Percentiles rank a stretch among this genome's conserved stretches.
Conservation (phyloP, 2,113 vertebrate species). For the Cygnus atratus region DNA sequence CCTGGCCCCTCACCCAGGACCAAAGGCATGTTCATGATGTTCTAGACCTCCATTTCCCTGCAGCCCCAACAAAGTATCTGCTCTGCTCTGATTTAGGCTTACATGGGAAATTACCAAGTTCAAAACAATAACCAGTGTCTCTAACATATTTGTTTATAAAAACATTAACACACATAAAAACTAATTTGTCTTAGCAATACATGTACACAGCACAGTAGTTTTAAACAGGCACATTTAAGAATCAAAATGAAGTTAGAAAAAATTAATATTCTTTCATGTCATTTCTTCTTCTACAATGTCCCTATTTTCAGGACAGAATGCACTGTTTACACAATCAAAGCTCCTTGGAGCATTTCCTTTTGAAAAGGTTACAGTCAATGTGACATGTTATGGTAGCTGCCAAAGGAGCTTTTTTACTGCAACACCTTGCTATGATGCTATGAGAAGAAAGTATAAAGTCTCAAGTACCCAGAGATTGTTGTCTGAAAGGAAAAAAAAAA, state of each 20-base stretch:
- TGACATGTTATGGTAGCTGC: constrained; percentile 39
- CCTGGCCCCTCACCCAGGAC: not conserved
- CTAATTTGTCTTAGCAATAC: not conserved
- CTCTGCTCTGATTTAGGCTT: not conserved
- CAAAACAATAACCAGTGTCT: not conserved
- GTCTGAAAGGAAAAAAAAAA: not conserved
- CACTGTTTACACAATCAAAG: constrained; percentile 45
- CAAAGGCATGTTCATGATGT: not conserved
- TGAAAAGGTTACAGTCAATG: constrained; percentile 58
- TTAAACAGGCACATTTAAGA: not conserved
- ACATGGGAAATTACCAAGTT: not conserved
- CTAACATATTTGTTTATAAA: not conserved
- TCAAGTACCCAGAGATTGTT: constrained; percentile 13
- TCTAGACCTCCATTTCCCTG: not conserved
- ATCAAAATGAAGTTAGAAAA: not conserved
- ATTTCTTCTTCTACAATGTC: not conserved
- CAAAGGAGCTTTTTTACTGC: constrained; percentile 40
- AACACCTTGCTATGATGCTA: constrained; percentile 35
- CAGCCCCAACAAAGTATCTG: not conserved
- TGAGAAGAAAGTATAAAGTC: constrained; percentile 42
- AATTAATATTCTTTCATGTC: not conserved
- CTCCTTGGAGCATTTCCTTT: constrained; percentile 58
- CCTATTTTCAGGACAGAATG: constrained; percentile 1
- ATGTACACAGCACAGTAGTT: not conserved
- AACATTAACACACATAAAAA: not conserved